Conservation (phyloP, 2,888 invertebrate species). For the Pachycephus smyrnensis region DNA sequence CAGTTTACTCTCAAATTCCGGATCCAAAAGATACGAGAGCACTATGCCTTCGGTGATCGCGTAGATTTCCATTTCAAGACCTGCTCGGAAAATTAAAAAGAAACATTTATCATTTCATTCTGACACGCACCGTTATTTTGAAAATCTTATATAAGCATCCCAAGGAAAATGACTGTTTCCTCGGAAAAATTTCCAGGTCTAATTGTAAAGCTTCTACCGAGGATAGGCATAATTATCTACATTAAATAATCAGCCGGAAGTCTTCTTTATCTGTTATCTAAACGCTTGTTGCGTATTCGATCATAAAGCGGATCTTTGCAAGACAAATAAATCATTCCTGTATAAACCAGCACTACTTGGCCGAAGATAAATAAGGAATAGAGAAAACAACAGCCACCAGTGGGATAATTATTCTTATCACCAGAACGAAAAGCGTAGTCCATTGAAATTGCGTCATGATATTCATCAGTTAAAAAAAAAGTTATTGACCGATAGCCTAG, state of each 20-base stretch:
- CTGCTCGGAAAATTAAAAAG: constrained; percentile 67
- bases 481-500: background rate
- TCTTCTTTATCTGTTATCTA: background rate
- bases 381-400: background rate
- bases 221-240: background rate
- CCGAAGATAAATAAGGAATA: background rate
- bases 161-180: background rate
- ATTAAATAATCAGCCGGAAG: background rate
- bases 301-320: background rate
- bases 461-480: background rate
- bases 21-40: constrained; percentile 86
- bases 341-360: background rate
- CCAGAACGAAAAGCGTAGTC: background rate
- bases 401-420: background rate
- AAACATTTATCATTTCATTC: background rate
- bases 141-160: background rate
- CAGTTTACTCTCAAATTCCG: constrained; percentile 89
- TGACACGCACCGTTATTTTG: background rate
- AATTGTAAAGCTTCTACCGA: background rate
- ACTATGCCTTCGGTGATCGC: constrained; percentile 91
- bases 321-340: background rate
- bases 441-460: background rate
- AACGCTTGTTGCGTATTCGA: background rate
- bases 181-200: background rate
- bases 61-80: constrained; percentile 88